Base-by-base conservation (phyloP, 1,140 invertebrate genomes). In the Megalopta genalis region DNA sequence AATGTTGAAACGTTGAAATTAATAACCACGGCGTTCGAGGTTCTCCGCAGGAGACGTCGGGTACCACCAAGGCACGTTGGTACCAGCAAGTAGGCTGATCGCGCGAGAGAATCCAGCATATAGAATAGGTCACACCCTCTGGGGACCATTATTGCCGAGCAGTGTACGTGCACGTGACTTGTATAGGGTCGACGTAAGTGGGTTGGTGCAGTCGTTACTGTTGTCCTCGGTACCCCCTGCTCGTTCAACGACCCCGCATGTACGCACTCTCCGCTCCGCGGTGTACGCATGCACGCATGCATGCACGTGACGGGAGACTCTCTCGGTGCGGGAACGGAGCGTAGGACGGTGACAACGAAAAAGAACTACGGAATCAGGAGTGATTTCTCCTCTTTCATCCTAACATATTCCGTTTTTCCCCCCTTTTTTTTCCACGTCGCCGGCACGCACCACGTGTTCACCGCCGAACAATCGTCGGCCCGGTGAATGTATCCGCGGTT, bases 191-290 rank as follows among this genome's bases (percentile, higher is more conserved):
- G 80, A 82, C 78, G 78, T 77, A 89, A 90, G 88, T 90, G 82
- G 87, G 87, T 87, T 86, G 86, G 75, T 78, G 75, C 76, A 85
- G 88, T 86, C 87, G 72, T 86, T 83, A 83, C 80, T 87, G 82
- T 87, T 85, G 87, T 83, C 82, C 81, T 84, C 85, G 84, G 82
- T 88, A 90, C 86, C 90, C 90, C 89, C 87, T 85, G 86, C 86
- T 84, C 90, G 90, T 91, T 90, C 90, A 91, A 90, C 89, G 90
- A 91, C 90, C 90, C 88, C 86, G 87, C 82, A 80, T 80, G 81
- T 84, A 87, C 76, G 82, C 80, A 68, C 80, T 81, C 82, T 62
- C 84, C 42, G 72, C 78, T n/a, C 64, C 64, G 80, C 74, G 63
- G 42, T 76, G 59, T 65, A 79, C 83, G 86, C 83, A 83, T 85